A percentile compares a stretch with the other conserved stretches of the same genome.
Evolutionary conservation across 1,140 invertebrate species (phyloP).

Genomic region (Amyelois transitella): DNA sequence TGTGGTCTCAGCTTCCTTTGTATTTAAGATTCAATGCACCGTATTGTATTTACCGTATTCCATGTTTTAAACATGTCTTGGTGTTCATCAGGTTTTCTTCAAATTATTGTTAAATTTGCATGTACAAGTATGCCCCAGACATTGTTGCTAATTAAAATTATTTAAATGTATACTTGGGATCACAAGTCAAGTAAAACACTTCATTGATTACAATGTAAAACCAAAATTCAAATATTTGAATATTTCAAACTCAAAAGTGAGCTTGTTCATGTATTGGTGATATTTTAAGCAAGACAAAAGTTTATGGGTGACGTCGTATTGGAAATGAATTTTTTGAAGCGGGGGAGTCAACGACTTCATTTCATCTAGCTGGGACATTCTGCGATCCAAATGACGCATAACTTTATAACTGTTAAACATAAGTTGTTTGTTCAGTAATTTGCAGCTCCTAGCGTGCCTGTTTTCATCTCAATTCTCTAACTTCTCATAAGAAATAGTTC

Average conservation of each 20-base stretch:
- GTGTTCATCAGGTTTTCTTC: not conserved
- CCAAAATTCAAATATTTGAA: not conserved
- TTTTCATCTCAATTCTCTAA: too few species aligned
- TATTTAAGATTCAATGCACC: not conserved
- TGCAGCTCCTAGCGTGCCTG: too few species aligned
- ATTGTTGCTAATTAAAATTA: not conserved
- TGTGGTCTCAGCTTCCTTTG: constrained; percentile 17
- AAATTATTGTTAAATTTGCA: not conserved
- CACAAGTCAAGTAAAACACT: not conserved
- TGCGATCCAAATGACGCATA: too few species aligned
- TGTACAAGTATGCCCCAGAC: not conserved
- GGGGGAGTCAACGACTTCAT: too few species aligned
- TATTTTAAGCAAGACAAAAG: too few species aligned
- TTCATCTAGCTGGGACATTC: too few species aligned
- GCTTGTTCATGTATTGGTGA: not conserved
- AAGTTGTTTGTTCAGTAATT: not conserved
- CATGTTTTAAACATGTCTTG: not conserved
- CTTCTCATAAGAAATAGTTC: too few species aligned
- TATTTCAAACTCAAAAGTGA: not conserved
- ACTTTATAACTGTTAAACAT: too few species aligned
- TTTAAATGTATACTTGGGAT: not conserved
- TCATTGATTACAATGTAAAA: not conserved
- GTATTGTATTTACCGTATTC: constrained; percentile 4
- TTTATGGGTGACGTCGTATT: too few species aligned
- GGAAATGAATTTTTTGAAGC: too few species aligned